Percentiles rank a stretch among this genome's conserved stretches.
These are phyloP conservation scores for Cantharis nigra DNA, from an alignment of 2,888 invertebrate species.

Conservation along the genomic window DNA sequence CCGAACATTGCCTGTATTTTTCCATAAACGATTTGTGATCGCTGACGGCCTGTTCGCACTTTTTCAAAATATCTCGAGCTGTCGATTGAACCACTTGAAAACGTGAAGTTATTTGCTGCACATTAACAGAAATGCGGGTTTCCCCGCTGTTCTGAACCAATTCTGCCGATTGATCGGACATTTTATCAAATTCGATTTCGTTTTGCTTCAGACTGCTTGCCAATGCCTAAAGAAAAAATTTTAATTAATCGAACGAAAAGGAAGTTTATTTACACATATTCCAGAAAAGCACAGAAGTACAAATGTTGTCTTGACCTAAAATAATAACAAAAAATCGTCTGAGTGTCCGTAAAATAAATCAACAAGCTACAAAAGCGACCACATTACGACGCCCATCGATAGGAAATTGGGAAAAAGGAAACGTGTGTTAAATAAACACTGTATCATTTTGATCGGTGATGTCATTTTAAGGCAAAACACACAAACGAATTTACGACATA, in stretches of 20 bases:
- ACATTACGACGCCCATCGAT: slow-evolving; percentile 14
- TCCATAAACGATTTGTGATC: slow-evolving; percentile 82
- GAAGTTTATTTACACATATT: neutral
- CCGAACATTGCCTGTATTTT: slow-evolving; percentile 81
- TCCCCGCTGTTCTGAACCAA: slow-evolving; percentile 85
- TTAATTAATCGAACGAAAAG: neutral
- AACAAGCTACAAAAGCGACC: slow-evolving; percentile 15
- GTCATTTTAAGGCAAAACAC: slow-evolving; percentile 7
- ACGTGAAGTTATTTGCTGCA: slow-evolving; percentile 87
- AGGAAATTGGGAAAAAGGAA: neutral
- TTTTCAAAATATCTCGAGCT: slow-evolving; percentile 87
- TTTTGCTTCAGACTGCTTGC: slow-evolving; percentile 79
- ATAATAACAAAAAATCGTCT: neutral
- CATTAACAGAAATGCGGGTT: slow-evolving; percentile 82
- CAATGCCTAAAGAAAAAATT: slow-evolving; percentile 63
- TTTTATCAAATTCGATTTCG: slow-evolving; percentile 84
- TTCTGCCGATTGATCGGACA: slow-evolving; percentile 84
- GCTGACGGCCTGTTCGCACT: slow-evolving; percentile 85
- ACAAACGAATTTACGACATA: slow-evolving; percentile 22
- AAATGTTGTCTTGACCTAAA: neutral
- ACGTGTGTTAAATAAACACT: slow-evolving; percentile 7
- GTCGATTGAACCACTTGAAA: slow-evolving; percentile 90
- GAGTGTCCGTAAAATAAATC: neutral
- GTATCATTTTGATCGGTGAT: neutral
- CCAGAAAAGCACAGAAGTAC: neutral